Evolutionary conservation across 2,888 invertebrate species (phyloP).

Genomic region (Apamea monoglypha): DNA sequence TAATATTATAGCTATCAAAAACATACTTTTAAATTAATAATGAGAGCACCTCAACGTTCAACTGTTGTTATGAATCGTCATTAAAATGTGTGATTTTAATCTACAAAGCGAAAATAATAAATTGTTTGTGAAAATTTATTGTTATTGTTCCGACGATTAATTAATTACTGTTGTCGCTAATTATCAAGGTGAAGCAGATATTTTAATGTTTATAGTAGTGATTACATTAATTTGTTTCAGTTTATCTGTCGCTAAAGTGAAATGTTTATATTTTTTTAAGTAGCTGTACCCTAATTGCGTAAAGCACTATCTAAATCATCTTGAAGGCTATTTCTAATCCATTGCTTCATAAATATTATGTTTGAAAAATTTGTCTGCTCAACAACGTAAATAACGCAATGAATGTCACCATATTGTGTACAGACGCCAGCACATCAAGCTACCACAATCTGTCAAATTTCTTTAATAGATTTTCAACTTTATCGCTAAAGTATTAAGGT

Average conservation of each 20-base stretch:
- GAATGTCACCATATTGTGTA: too few relatives aligned
- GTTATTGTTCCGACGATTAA: background rate
- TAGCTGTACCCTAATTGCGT: too few relatives aligned
- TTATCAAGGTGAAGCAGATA: background rate
- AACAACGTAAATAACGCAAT: too few relatives aligned
- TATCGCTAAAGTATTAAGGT: too few relatives aligned
- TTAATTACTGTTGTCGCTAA: background rate
- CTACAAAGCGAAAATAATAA: conserved; percentile 6
- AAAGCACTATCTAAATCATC: too few relatives aligned
- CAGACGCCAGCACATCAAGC: too few relatives aligned
- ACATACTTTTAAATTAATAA: background rate
- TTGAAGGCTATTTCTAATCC: too few relatives aligned
- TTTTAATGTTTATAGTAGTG: background rate
- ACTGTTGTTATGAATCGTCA: background rate
- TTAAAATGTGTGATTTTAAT: conserved; percentile 23
- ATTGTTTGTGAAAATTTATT: background rate
- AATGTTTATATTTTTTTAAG: too few relatives aligned
- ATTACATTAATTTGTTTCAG: background rate
- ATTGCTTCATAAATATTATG: too few relatives aligned
- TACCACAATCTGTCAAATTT: too few relatives aligned
- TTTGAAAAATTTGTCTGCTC: too few relatives aligned
- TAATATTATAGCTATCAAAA: background rate
- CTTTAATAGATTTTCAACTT: too few relatives aligned
- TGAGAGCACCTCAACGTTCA: background rate
- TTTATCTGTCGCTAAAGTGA: background rate